Base-by-base conservation (phyloP, 92 coral and sea anemone species). In the Hydrozoanthus gracilis region DNA sequence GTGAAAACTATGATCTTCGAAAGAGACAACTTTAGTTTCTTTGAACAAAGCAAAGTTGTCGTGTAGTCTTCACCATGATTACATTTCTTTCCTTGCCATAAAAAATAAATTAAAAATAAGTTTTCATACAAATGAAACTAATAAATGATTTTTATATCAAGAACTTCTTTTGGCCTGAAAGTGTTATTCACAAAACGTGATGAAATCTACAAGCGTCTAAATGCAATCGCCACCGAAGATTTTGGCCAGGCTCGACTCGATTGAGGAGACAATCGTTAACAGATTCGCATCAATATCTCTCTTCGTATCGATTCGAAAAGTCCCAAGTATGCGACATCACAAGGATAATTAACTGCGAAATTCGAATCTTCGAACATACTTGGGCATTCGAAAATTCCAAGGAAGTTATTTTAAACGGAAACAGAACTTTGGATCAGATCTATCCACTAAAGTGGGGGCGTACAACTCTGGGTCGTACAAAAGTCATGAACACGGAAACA, bases 401-500 rank as follows among this genome's bases (percentile, higher is more conserved):
- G 85, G 54, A 80, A 80, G 85, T 17, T 80, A 65, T 80, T 64
- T 47, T 65, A 80, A 80, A 80, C 85, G 85, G 85, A 80, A 80
- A 80, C 85, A 80, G 85, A 80, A 80, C 58, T 80, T 48, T 17
- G 45, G 82, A 52, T 67, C 60, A 65, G 56, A 66, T 1, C 73
- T 20, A 18, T 68, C 13, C 46, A 12, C 54, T 14, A 51, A 10
- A 70, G 85, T 65, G 85, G 85, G 85, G 85, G 85, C 85, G 85
- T 65, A 48, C 44, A 49, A 39, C 12, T 20, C 13, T 58, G 60
- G 73, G 74, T 80, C 85, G 74, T 80, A 47, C 85, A 44, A 47
- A 62, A 79, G 58, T 80, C 52, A 52, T 80, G 85, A 80, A 80
- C 85, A 80, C 85, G 85, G 85, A 80, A 80, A 80, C 74, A 60